A percentile compares a stretch with the other conserved stretches of the same genome.
Conservation (phyloP, 2,888 invertebrate genomes). For the Eucera pruinosa region DNA sequence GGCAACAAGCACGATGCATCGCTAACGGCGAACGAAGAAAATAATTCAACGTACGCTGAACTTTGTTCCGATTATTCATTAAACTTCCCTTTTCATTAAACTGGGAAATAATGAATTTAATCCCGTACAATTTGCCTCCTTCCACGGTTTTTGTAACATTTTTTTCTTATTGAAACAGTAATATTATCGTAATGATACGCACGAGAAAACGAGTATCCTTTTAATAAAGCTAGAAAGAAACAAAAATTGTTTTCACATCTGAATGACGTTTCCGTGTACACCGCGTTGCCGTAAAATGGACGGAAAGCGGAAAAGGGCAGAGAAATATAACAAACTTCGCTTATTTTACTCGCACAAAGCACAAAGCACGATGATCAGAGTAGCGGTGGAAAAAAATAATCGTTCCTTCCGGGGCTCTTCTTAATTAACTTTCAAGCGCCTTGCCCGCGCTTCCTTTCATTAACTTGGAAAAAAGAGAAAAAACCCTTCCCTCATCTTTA, state of each 20-base stretch:
- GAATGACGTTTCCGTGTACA: no score
- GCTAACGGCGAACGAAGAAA: not conserved
- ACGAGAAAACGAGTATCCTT: not conserved
- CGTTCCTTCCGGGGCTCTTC: slow-evolving; percentile 12
- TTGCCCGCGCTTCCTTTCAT: slow-evolving; percentile 25
- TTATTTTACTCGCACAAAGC: not conserved
- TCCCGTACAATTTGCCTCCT: not conserved
- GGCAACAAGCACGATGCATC: not conserved
- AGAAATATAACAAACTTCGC: not conserved
- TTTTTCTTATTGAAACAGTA: not conserved
- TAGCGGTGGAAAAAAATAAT: slow-evolving; percentile 4
- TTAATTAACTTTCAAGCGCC: slow-evolving; percentile 37
- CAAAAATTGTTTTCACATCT: no score
- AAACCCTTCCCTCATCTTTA: slow-evolving; percentile 24
- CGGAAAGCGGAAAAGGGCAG: no score
- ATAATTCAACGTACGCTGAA: not conserved
- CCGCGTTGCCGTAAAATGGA: no score
- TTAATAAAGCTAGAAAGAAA: no score
- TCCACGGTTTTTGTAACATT: no score
- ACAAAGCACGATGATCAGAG: not conserved
- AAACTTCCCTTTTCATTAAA: not conserved
- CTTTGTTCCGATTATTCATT: no score
- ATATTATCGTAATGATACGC: not conserved
- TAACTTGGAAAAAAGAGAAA: slow-evolving; percentile 34
- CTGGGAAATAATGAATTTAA: not conserved